Conservation (phyloP, 2,113 vertebrate species). For the Seriola dumerili region DNA sequence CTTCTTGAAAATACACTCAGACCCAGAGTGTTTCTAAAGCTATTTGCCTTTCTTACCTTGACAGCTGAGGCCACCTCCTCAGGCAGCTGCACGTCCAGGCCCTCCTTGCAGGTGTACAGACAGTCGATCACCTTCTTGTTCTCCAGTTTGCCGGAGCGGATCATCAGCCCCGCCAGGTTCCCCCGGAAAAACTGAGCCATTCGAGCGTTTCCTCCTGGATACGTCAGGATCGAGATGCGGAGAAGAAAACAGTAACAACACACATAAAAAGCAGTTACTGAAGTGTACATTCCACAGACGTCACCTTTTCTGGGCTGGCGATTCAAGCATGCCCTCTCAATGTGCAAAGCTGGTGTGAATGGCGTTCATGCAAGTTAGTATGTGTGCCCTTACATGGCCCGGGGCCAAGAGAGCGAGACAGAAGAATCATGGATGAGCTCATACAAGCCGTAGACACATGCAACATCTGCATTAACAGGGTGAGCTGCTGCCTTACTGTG, state of each 20-base stretch:
- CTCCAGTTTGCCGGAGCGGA: conserved; percentile 94
- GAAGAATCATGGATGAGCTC: conserved; percentile 67
- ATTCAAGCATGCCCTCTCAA: conserved; percentile 74
- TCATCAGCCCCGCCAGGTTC: conserved; percentile 93
- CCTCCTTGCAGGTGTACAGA: conserved; percentile 98
- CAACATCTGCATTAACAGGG: conserved; percentile 65
- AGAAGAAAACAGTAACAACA: conserved; percentile 27
- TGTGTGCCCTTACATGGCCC: conserved; percentile 58
- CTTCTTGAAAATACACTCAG: not conserved
- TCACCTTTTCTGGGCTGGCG: conserved; percentile 36
- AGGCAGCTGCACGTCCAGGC: conserved; percentile 90
- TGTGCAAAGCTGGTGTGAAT: conserved; percentile 60
- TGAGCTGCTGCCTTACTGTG: conserved; percentile 26
- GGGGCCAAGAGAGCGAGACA: conserved; percentile 43
- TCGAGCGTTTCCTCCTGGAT: conserved; percentile 88
- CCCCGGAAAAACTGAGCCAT: conserved; percentile 97
- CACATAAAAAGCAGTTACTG: conserved; percentile 13
- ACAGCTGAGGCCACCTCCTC: conserved; percentile 88
- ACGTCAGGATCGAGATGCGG: not conserved
- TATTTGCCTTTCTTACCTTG: conserved; percentile 87
- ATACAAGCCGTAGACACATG: conserved; percentile 84
- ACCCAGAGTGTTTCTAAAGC: not conserved
- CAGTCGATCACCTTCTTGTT: conserved; percentile 99
- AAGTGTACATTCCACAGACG: not conserved
- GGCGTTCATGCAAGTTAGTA: conserved; percentile 93